A percentile compares a stretch with the other conserved stretches of the same genome.
These are phyloP conservation scores for Knipowitschia caucasica DNA, from an alignment of 2,797 vertebrate genomes.

Conservation along the genomic window DNA sequence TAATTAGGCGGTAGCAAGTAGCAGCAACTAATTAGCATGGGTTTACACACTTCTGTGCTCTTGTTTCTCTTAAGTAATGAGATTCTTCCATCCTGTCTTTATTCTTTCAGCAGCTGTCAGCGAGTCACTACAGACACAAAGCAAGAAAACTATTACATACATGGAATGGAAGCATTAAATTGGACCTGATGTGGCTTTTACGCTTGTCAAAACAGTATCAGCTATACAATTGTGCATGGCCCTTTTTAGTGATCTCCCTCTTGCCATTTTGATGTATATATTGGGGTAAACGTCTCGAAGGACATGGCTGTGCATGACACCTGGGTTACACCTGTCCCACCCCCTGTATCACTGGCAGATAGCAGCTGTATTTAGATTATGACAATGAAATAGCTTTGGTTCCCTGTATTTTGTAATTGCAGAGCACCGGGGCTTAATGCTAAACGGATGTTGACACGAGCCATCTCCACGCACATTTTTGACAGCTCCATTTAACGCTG, in stretches of 20 bases:
- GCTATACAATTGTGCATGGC: constrained; percentile 19
- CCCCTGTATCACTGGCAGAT: constrained; percentile 38
- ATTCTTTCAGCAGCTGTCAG: constrained; percentile 24
- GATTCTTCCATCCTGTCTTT: constrained; percentile 26
- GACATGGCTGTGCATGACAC: constrained; percentile 20
- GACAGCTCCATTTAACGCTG: constrained; percentile 78
- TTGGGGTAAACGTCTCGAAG: constrained; percentile 36
- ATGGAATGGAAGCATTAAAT: constrained; percentile 25
- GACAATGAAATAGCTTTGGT: constrained; percentile 31
- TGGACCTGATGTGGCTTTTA: constrained; percentile 29
- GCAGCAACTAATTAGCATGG: constrained; percentile 52
- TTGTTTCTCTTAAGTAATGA: constrained; percentile 36
- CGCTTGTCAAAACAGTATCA: constrained; percentile 15
- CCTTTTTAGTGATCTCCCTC: constrained; percentile 32
- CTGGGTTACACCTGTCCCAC: constrained; percentile 21
- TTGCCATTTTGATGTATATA: constrained; percentile 17
- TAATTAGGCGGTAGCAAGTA: constrained; percentile 54
- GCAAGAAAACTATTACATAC: constrained; percentile 19
- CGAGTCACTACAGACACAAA: constrained; percentile 12
- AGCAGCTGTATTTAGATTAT: constrained; percentile 51
- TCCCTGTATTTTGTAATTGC: constrained; percentile 65
- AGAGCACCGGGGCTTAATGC: constrained; percentile 57
- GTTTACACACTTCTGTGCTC: constrained; percentile 43
- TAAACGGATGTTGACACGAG: constrained; percentile 67
- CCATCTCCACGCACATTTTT: constrained; percentile 41